Evolutionary conservation across 1,140 invertebrate genomes (phyloP), one percentile per base, ranked within the genome.

Genomic region (Zaprionus capensis): DNA sequence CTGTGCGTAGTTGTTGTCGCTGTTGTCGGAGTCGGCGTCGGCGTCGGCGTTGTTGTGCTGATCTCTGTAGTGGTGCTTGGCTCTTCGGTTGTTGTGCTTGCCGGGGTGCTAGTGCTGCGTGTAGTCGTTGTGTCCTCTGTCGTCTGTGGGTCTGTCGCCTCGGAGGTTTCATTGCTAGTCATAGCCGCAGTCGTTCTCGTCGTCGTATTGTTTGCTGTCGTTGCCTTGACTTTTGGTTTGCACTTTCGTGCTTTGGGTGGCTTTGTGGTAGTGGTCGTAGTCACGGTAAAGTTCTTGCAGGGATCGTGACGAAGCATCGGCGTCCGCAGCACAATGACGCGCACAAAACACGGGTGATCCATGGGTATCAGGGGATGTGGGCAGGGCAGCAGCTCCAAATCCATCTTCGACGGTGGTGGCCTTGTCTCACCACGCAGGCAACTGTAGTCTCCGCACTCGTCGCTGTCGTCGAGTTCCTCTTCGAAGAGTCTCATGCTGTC

Each of bases 331-430:
- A 84, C 26, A 2, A 88, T 38, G 6, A 87, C 55, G 11, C 74
- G 76, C 24, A 88, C 56, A 36, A 81, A 87, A 20, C 84, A 87
- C 0, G 84, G 84, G 73, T 87, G 84, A 7, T 88, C 58, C 20
- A 76, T 58, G 15, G 84, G 69, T 20, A 76, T 9, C 28, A 77
- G 6, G 1, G 75, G 75, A 2, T 15, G 17, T 6, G 64, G 20
- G 14, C 71, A 68, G 11, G 71, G 70, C n/a, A 51, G 24, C 11
- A 66, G 20, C 3, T 24, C 12, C 2, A 36, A 12, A 4, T 34
- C 31, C 31, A 34, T 34, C 31, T 34, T 11, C 0, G n/a, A 34
- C 4, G 7, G 44, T 7, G 2, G 22, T 14, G 3, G 69, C 0
- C n/a, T 17, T 1, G 41, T 0, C 0, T 66, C 68, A 34, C 44